Conservation (phyloP, 2,113 vertebrate genomes). For the Pardalotus punctatus region DNA sequence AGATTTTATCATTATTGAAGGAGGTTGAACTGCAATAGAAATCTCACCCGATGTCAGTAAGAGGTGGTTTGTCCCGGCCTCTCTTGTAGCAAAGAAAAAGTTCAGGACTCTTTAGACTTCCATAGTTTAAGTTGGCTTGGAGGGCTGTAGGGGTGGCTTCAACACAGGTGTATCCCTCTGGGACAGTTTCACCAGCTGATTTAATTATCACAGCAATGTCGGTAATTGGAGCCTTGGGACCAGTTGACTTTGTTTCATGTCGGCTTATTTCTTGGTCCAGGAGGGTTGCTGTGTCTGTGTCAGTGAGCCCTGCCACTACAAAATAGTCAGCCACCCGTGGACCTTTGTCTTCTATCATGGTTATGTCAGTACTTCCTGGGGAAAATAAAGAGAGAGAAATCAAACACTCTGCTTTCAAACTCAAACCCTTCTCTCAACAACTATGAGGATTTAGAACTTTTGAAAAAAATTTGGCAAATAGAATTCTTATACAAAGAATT, state of each 20-base stretch:
- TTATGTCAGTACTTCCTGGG: constrained; percentile 68
- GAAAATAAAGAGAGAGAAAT: not conserved
- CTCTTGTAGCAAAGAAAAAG: constrained; percentile 95
- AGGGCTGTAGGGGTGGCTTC: constrained; percentile 90
- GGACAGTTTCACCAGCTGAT: constrained; percentile 90
- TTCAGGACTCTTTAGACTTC: constrained; percentile 96
- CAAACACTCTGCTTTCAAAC: not conserved
- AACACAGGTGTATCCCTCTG: constrained; percentile 94
- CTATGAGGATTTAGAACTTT: not conserved
- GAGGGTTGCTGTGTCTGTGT: constrained; percentile 87
- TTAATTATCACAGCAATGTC: constrained; percentile 94
- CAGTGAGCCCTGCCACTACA: constrained; percentile 95
- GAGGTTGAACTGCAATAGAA: not conserved
- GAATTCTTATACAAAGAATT: not conserved
- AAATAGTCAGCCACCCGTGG: constrained; percentile 98
- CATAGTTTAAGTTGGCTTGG: constrained; percentile 95
- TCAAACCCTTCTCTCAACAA: not conserved
- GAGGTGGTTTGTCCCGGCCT: constrained; percentile 86
- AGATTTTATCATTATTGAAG: not conserved
- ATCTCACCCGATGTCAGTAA: constrained; percentile 92
- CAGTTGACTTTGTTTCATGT: constrained; percentile 86
- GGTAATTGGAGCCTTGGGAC: constrained; percentile 92
- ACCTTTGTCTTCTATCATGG: constrained; percentile 96
- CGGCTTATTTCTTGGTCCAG: constrained; percentile 89
- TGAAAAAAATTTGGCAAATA: not conserved